Conservation (phyloP, 2,888 invertebrate genomes). For the Melieria picta region DNA sequence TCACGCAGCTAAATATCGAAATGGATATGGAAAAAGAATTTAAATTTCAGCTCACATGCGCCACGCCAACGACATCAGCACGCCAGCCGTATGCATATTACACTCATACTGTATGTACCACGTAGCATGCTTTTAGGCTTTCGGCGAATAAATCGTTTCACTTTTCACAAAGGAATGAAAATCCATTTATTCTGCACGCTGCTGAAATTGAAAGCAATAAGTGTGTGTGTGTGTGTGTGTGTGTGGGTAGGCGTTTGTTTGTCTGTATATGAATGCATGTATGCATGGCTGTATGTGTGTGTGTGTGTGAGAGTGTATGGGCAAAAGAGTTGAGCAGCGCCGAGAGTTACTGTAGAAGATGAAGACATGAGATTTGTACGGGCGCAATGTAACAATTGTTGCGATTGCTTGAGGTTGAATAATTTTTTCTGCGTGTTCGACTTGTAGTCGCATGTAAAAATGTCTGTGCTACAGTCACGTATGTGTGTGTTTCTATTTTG, state of each 20-base stretch:
- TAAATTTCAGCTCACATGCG: conserved; percentile 55
- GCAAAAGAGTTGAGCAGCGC: no score
- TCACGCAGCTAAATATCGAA: background rate
- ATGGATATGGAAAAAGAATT: conserved; percentile 40
- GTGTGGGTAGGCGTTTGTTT: background rate
- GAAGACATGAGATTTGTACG: no score
- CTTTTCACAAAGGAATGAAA: conserved; percentile 36
- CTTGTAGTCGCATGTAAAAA: no score
- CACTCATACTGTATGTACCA: conserved; percentile 46
- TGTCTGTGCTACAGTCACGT: no score
- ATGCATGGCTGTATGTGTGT: conserved; percentile 47
- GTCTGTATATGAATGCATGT: conserved; percentile 2
- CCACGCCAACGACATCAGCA: background rate
- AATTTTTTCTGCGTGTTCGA: no score
- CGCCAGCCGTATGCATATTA: conserved; percentile 6
- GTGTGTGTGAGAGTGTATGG: no score
- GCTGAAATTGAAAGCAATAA: conserved; percentile 56
- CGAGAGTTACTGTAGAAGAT: no score
- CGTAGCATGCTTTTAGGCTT: conserved; percentile 56
- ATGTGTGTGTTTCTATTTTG: no score
- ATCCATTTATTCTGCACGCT: conserved; percentile 53
- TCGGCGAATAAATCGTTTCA: conserved; percentile 50
- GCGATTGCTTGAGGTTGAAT: no score
- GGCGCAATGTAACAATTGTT: no score
- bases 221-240: conserved; percentile 1